Base-by-base conservation (phyloP, 2,113 vertebrate species). In the Carettochelys insculpta region DNA sequence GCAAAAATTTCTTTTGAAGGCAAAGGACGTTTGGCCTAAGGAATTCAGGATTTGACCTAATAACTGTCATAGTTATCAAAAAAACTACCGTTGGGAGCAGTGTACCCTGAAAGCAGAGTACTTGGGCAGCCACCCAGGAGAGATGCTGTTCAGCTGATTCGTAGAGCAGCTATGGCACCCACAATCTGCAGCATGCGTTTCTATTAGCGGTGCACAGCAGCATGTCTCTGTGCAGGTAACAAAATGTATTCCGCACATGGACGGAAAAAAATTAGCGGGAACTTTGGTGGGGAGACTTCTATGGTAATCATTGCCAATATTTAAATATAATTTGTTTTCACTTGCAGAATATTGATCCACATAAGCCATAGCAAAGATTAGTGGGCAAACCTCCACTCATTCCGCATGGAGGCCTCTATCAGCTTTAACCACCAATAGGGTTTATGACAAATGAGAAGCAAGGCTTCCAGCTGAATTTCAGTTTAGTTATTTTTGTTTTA, bases 401-500 rank as follows among this genome's bases (percentile, higher is more conserved):
- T 73, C 86, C 4, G 56, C 81, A 11, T 68, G 20, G 43, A 47
- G 95, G 94, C 82, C 90, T 22, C 0, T 80, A 82, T 50, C 86
- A 94, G 95, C 95, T 91, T 82, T 80, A 92, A 95, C 95, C 95
- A 97, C 94, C 96, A 97, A 94, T 96, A 97, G 97, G 94, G 96
- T 98, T 98, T 97, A 98, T 98, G 98, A 98, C 97, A 98, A 98
- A 98, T 97, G 97, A 98, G 97, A 97, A 98, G 96, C 97, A 97
- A 97, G 90, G 97, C 98, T 97, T 98, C 98, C 98, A 98, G 98
- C 97, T 98, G 98, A 98, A 98, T 99, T 98, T 98, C 97, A 98
- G 98, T 98, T 97, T 97, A 98, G 98, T 99, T 99, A 99, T 99
- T 99, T 99, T 98, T 98, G 98, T 98, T 99, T 99, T 99, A 99